A percentile compares a stretch with the other conserved stretches of the same genome.
Conservation (phyloP, 2,888 invertebrate genomes). For the Prenolepis imparis region DNA sequence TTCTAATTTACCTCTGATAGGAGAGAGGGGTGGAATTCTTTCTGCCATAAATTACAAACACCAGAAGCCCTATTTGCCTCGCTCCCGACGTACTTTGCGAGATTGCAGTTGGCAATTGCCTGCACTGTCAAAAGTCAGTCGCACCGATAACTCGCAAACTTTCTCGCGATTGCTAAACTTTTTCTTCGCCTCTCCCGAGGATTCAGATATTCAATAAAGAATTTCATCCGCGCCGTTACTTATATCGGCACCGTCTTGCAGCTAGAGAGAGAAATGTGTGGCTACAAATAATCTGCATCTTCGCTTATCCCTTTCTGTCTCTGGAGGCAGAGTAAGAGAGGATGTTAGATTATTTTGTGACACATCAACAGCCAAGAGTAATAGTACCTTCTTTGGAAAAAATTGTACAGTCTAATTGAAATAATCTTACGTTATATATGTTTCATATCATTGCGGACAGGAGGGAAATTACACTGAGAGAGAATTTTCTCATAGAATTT, state of each 20-base stretch:
- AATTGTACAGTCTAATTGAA: neutral
- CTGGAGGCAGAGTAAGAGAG: neutral
- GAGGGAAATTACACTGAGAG: neutral
- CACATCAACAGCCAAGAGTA: neutral
- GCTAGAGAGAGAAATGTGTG: neutral
- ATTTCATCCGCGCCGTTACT: neutral
- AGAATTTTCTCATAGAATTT: too few species aligned
- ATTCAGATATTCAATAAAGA: slow-evolving; percentile 30
- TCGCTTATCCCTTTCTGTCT: neutral
- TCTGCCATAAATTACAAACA: slow-evolving; percentile 28
- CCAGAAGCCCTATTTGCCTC: neutral
- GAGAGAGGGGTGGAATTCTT: neutral
- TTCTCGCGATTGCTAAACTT: slow-evolving; percentile 37
- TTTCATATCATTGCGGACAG: neutral
- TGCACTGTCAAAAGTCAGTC: neutral
- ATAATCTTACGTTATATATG: neutral
- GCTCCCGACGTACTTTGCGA: neutral
- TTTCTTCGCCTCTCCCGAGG: neutral
- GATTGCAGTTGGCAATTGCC: slow-evolving; percentile 14
- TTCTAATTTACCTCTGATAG: slow-evolving; percentile 16
- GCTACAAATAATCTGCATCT: neutral
- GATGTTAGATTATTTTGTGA: neutral
- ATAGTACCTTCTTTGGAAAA: neutral
- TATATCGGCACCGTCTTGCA: neutral
- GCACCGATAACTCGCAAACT: slow-evolving; percentile 21